Evolutionary conservation across 2,797 vertebrate species (phyloP), one percentile per base, ranked within the genome.

Genomic region (Poeciliopsis gracilis): DNA sequence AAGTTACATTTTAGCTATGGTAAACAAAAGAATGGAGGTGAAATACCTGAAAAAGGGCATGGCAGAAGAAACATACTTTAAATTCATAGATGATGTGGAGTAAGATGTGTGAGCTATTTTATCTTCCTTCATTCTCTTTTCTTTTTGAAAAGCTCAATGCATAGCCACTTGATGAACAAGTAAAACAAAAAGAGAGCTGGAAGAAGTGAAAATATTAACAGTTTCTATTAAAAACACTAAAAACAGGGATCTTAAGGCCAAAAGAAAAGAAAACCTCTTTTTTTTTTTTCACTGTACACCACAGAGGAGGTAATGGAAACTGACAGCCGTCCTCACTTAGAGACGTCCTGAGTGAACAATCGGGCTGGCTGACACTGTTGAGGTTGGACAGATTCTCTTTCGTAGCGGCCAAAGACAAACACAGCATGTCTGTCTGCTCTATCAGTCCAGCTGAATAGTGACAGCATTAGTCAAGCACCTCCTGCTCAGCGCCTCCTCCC

Each of bases 71-170:
- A 3, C 20, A 10, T 38, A 23, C 8, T 66, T 66, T 66, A 66
- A 66, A 66, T 10, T 15, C 4, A 6, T 15, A 88, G 90, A 93
- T 91, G 88, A 91, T 93, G 82, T 89, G 91, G 90, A 90, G 85
- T 87, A 89, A 85, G 85, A 80, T 84, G 79, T 87, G 88, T 55
- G 70, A 90, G 89, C 82, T 82, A 38, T 25, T 89, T 94, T 91
- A 94, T 91, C 87, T 84, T 41, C 77, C 55, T 72, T 76, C 67
- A 77, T 82, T 71, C 66, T 78, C 83, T 87, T 78, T 76, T 84
- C 84, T 66, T 82, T 81, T 76, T 83, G 87, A 79, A 85, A 80
- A 90, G 85, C 83, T 75, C 23, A 73, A 55, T 81, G 76, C 75
- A 75, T 45, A 79, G 59, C 84, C 75, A 87, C 53, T 80, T 75